Evolutionary conservation across 2,888 invertebrate species (phyloP), one percentile per base, ranked within the genome.

Genomic region (Osmoderma eremita): DNA sequence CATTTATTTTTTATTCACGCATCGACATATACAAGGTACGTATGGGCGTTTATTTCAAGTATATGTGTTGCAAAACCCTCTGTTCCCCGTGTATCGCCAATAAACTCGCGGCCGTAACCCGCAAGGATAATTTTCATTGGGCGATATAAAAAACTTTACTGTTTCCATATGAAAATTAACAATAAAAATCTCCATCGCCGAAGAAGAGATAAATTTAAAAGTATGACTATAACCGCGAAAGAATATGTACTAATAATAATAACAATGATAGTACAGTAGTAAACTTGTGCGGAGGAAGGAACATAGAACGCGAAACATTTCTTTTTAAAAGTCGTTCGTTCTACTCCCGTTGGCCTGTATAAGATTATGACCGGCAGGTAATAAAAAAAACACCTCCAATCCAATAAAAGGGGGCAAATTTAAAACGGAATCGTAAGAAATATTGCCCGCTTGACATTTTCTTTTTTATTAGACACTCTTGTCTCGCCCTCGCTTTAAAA

Each of bases 301-400:
- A 67, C 49, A 45, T 67, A 67, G 22, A 53, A 38, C 65, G 67
- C 68, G 67, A 61, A 61, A 64, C 62, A 65, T 67, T 74, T 72
- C 73, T 71, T 74, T 73, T 72, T 72, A 74, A 74, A 74, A 74
- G 73, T 74, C 74, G 70, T 72, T 74, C 74, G 70, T 72, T 70
- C 50, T 5, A 1, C 67, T 48, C 15, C 51, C 17, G 10, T 2
- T 42, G 17, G 53, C 67, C 41, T 50, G 50, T 63, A 53, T 54
- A 63, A 65, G 67, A 62, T 67, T 63, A 67, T 51, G 51, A 62
- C 67, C 67, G 53, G 45, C 36, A 53, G 53, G 54, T 67, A 62
- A 56, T 67, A 67, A 63, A 63, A n/a, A 24, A 67, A 62, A 67
- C 73, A 73, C 74, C 73, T 74, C 68, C 73, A 65, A 69, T 72